Evolutionary conservation across 2,113 vertebrate genomes (phyloP), one percentile per base, ranked within the genome.

Genomic region (Clupea harengus): DNA sequence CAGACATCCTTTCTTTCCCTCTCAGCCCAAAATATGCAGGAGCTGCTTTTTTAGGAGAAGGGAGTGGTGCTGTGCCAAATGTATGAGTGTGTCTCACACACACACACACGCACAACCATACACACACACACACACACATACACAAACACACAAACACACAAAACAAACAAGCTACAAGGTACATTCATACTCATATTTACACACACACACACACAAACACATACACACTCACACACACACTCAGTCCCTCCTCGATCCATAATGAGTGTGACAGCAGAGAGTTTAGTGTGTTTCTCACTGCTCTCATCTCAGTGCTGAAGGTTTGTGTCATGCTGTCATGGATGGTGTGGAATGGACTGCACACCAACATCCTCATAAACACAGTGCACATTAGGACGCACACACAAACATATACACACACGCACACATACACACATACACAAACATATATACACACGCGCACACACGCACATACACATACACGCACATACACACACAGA

Each of bases 1-100:
- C 50, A 82, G 78, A 22, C 7, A 45, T 78, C 72, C 72, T 39
- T 32, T 13, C 2, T 13, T 32, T 13, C 9, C 32, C 47, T 45
- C 78, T 13, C n/a, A 67, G 83, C 85, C 28, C 84, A 83, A 82
- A 86, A 87, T 80, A 84, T 60, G 84, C 72, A 78, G 28, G 20
- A 78, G 60, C 25, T 39, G 47, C 57, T 85, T 46, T 50, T 45
- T 2, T n/a, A 32, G 28, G 81, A 67, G 64, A 67, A 25, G 60
- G 22, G n/a, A 64, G 9, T 67, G 64, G 64, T 9, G 6, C n/a
- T 67, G 64, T 25, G 8, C n/a, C 64, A 67, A 22, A n/a, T 18
- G 17, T 18, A 1, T 18, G 17, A 17, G 17, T 18, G 17, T 18
- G 17, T 18, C n/a, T 10, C 8, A 17, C 28, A 32, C 67, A 75